Conservation (phyloP, 2,113 vertebrate genomes). For the Meleagris gallopavo region DNA sequence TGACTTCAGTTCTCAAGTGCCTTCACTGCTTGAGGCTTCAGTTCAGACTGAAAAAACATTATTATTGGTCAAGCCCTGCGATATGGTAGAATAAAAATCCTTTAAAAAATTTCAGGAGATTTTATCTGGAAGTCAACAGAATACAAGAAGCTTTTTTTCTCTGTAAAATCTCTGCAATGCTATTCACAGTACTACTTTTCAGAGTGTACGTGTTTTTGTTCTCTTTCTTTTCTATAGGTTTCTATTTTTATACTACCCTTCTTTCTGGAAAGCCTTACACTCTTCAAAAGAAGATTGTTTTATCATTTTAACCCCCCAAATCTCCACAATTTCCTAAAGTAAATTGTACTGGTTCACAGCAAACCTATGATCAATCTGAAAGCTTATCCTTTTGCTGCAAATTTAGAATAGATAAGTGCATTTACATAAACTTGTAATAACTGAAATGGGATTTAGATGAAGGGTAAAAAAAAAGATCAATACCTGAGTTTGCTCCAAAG, state of each 20-base stretch:
- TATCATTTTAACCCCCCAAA: not conserved
- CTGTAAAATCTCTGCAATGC: not conserved
- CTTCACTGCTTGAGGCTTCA: not conserved
- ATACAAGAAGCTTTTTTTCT: not conserved
- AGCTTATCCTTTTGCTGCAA: not conserved
- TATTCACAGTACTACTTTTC: not conserved
- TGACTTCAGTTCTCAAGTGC: not conserved
- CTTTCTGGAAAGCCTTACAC: not conserved
- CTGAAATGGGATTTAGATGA: not conserved
- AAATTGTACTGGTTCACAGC: not conserved
- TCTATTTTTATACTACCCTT: slow-evolving; percentile 26
- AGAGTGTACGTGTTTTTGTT: not conserved
- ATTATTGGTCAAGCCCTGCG: not conserved
- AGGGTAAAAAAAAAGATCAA: not conserved
- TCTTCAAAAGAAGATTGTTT: slow-evolving; percentile 13
- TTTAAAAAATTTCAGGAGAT: not conserved
- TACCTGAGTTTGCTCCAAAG: not conserved
- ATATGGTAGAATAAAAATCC: not conserved
- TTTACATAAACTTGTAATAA: not conserved
- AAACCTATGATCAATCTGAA: not conserved
- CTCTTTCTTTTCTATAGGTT: not conserved
- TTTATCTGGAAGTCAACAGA: not conserved
- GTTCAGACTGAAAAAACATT: not conserved
- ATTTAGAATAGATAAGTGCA: not conserved
- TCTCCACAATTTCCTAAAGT: not conserved